Evolutionary conservation across 2,888 invertebrate species (phyloP), one percentile per base, ranked within the genome.

Genomic region (Ethmia dodecea): DNA sequence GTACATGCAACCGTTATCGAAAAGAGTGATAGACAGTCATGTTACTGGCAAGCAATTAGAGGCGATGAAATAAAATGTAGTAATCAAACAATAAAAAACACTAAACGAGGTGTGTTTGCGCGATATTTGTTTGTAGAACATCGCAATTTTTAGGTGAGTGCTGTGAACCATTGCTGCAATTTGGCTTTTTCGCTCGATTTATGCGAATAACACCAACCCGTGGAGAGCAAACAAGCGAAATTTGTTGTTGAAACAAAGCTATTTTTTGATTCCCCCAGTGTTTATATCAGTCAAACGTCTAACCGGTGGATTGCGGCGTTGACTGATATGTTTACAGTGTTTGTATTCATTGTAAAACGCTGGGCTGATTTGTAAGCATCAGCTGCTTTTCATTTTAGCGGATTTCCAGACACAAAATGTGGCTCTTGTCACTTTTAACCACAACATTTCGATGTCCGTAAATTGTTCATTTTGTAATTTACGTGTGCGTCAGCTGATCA

Each of bases 151-250:
- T 73, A 70, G 75, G 76, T 62, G 73, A 75, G 73, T 67, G 72
- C 60, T 54, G 68, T 69, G 73, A 72, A 70, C 67, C 75, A 76
- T 73, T 57, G 67, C 66, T 61, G 80, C 79, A 83, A 83, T 86
- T 84, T 77, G 73, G 74, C 69, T 68, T 73, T 79, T 79, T 66
- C 71, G 65, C 70, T 65, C 68, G 70, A 83, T 86, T 86, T 84
- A 84, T 80, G 77, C 55, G 77, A 69, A 74, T 72, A 75, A 75
- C 77, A 72, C 62, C 61, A 66, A 46, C 59, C 63, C 69, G 72
- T 65, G 73, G 77, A 78, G 71, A 77, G 74, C 73, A 78, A 81
- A 84, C 83, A 79, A 75, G 72, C 60, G 61, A 58, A 72, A 76
- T 78, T 76, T 74, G 74, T 77, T 74, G 68, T 66, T 64, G 63